Percentiles rank a stretch among this genome's conserved stretches.
These are phyloP conservation scores for Thryonomys swinderianus DNA, from an alignment of 2,113 vertebrate species.

Conservation along the genomic window DNA sequence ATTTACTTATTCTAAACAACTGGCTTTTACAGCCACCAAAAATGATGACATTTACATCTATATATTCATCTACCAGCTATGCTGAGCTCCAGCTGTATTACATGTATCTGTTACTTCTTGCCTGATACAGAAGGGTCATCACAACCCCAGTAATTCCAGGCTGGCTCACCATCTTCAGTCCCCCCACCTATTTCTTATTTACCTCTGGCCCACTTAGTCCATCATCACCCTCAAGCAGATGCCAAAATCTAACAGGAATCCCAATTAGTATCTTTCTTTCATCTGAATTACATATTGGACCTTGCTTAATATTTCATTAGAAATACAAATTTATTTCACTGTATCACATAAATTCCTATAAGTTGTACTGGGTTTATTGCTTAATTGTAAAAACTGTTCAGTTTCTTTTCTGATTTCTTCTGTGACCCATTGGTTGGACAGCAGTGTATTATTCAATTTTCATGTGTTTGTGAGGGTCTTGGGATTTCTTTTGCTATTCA, in stretches of 20 bases:
- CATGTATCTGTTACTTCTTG: not conserved
- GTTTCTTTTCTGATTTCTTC: no score
- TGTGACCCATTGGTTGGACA: no score
- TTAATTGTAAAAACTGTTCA: no score
- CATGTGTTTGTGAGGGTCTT: no score
- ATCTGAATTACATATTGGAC: not conserved
- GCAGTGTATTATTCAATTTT: no score
- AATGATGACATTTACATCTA: not conserved
- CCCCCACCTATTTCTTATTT: not conserved
- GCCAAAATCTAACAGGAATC: not conserved
- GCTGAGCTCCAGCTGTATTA: not conserved
- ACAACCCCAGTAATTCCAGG: not conserved
- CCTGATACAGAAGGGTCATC: not conserved
- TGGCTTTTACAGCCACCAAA: not conserved
- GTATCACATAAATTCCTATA: no score
- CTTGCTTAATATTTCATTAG: conserved; percentile 26
- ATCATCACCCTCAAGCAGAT: not conserved
- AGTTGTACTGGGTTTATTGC: no score
- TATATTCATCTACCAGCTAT: not conserved
- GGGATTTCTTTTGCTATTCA: no score
- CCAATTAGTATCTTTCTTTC: not conserved
- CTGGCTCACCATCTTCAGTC: not conserved
- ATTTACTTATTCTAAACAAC: not conserved
- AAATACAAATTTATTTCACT: no score
- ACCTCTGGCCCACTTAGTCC: not conserved